Evolutionary conservation across 2,888 invertebrate species (phyloP).

Genomic region (Adineta ricciae): DNA sequence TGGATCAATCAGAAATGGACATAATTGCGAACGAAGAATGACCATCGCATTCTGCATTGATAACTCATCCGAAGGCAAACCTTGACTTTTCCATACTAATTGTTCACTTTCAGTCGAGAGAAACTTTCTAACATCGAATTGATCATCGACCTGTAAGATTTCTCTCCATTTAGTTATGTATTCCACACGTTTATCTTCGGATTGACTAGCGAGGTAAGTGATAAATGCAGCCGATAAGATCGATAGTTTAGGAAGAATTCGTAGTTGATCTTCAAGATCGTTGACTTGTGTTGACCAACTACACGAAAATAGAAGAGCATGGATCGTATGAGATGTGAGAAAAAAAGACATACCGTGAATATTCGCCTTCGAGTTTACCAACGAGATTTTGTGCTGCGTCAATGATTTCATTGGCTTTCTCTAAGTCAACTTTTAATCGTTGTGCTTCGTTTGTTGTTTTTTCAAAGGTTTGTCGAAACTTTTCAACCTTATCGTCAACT

Average conservation of each 20-base stretch:
- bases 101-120: slow-evolving; percentile 65
- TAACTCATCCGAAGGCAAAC: slow-evolving; percentile 66
- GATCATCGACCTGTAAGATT: slow-evolving; percentile 41
- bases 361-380: slow-evolving; percentile 75
- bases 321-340: too few relatives aligned
- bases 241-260: slow-evolving; percentile 59
- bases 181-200: slow-evolving; percentile 61
- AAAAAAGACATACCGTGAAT: slow-evolving; percentile 50
- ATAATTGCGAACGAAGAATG: slow-evolving; percentile 56
- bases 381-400: slow-evolving; percentile 69
- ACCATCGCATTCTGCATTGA: slow-evolving; percentile 72
- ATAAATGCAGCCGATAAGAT: slow-evolving; percentile 68
- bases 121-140: slow-evolving; percentile 56
- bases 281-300: slow-evolving; percentile 43
- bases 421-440: slow-evolving; percentile 71
- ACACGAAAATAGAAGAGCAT: background rate
- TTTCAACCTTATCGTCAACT: slow-evolving; percentile 53
- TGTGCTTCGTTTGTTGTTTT: slow-evolving; percentile 81
- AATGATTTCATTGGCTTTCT: slow-evolving; percentile 67
- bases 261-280: slow-evolving; percentile 56
- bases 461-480: slow-evolving; percentile 53
- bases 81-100: slow-evolving; percentile 73
- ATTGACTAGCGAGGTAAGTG: slow-evolving; percentile 62
- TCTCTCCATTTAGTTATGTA: slow-evolving; percentile 51
- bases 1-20: slow-evolving; percentile 68